Percentiles rank a stretch among this genome's conserved stretches.
These are phyloP conservation scores for Thecophora atra DNA, from an alignment of 2,888 invertebrate genomes.

Conservation along the genomic window DNA sequence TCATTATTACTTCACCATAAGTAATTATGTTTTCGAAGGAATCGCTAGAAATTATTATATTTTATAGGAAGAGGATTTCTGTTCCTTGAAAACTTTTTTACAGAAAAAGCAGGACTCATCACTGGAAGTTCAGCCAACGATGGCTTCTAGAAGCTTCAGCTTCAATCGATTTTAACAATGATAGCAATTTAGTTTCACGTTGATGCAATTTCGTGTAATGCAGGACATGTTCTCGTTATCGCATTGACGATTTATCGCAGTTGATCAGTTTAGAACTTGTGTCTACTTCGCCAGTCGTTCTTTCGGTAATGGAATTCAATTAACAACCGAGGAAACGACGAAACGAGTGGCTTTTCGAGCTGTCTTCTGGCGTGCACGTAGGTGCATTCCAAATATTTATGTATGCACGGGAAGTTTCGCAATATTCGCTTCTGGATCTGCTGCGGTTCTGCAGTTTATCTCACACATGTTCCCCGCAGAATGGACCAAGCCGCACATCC, in stretches of 20 bases:
- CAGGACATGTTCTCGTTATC: too few relatives aligned
- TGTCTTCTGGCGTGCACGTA: not conserved
- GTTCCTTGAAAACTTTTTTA: too few relatives aligned
- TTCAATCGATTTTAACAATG: too few relatives aligned
- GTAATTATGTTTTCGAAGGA: too few relatives aligned
- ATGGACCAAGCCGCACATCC: not conserved
- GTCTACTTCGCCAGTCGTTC: not conserved
- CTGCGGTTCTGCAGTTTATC: not conserved
- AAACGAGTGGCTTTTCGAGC: not conserved
- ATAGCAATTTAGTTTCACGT: too few relatives aligned
- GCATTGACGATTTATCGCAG: too few relatives aligned
- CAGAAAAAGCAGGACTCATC: not conserved
- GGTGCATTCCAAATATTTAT: not conserved
- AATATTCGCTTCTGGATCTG: not conserved
- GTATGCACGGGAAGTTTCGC: not conserved
- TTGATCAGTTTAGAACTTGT: too few relatives aligned
- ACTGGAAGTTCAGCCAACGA: not conserved
- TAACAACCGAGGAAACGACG: not conserved
- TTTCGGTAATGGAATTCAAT: not conserved
- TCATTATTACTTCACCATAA: too few relatives aligned
- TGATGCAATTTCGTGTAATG: too few relatives aligned
- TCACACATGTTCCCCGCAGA: not conserved
- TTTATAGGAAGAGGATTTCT: too few relatives aligned
- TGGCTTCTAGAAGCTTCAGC: too few relatives aligned
- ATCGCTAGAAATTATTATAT: too few relatives aligned